phyloP scores from a whole-genome alignment of 2,113 vertebrate species.

The Myrmecophaga tridactyla region DNA sequence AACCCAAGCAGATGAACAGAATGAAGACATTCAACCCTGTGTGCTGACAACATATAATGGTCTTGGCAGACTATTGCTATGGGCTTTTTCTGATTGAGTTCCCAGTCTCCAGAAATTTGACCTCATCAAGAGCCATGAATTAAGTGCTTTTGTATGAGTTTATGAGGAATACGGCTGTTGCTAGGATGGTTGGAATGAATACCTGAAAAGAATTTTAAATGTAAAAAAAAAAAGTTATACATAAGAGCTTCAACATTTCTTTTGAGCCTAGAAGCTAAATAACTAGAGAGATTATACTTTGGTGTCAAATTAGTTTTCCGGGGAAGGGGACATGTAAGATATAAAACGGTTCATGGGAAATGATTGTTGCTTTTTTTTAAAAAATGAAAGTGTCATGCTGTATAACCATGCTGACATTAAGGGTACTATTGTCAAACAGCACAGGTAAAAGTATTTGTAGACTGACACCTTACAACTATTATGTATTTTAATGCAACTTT shows the following conservation, averaged over 20 bases:
- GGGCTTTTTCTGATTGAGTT: neutral
- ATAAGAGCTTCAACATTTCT: neutral
- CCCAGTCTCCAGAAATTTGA: neutral
- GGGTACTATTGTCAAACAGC: slow-evolving; percentile 8
- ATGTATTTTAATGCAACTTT: slow-evolving; percentile 26
- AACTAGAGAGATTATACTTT: neutral
- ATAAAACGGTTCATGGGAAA: neutral
- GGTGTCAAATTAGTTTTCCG: neutral
- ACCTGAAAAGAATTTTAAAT: neutral
- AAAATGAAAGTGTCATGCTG: neutral
- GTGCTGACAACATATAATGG: neutral
- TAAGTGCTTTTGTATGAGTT: neutral
- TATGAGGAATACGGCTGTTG: slow-evolving; percentile 13
- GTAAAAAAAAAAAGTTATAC: slow-evolving; percentile 20
- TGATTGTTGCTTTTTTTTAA: neutral
- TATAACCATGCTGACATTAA: slow-evolving; percentile 45
- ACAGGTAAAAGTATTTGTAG: slow-evolving; percentile 50
- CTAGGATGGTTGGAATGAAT: slow-evolving; percentile 40
- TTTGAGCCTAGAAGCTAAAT: neutral
- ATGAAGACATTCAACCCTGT: neutral
- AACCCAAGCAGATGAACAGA: neutral
- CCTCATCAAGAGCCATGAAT: neutral
- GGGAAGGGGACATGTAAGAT: neutral
- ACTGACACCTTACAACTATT: neutral
- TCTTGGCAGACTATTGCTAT: neutral